A percentile compares a stretch with the other conserved stretches of the same genome.
Evolutionary conservation across 2,797 vertebrate genomes (phyloP).

Genomic region (Chanos chanos): DNA sequence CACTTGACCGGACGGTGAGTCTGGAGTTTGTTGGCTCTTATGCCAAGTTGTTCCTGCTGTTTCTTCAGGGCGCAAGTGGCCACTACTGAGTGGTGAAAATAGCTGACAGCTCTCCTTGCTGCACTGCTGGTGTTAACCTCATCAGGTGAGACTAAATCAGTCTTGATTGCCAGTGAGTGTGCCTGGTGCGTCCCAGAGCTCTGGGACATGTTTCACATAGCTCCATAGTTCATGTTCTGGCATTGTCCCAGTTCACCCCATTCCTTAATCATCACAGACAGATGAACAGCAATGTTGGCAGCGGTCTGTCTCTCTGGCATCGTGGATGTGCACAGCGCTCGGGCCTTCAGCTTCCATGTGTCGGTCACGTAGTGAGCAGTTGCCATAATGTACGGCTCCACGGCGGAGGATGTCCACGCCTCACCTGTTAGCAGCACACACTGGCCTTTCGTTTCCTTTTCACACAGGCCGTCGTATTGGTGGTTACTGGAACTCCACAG

Average conservation of each 20-base stretch:
- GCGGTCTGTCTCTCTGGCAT: conserved; percentile 13
- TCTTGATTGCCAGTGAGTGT: conserved; percentile 2
- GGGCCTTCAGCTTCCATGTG: conserved; percentile 7
- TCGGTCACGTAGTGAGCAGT: conserved; percentile 22
- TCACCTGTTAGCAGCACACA: no score
- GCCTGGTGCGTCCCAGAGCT: not conserved
- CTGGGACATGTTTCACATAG: not conserved
- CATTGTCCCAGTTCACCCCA: conserved; percentile 6
- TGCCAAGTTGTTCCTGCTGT: not conserved
- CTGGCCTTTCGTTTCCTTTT: no score
- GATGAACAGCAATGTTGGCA: not conserved
- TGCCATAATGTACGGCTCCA: conserved; percentile 9
- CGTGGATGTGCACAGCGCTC: not conserved
- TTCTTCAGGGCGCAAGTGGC: not conserved
- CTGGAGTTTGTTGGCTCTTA: conserved; percentile 6
- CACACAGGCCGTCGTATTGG: not conserved
- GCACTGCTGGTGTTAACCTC: not conserved
- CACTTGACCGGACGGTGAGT: not conserved
- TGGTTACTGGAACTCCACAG: not conserved
- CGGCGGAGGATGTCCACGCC: conserved; percentile 14
- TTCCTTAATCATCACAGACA: conserved; percentile 1
- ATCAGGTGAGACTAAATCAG: conserved; percentile 3
- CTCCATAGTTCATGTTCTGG: not conserved
- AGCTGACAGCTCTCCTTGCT: no score
- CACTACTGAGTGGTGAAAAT: not conserved